Evolutionary conservation across 2,888 invertebrate genomes (phyloP).

Genomic region (Drosophila hamatofila): DNA sequence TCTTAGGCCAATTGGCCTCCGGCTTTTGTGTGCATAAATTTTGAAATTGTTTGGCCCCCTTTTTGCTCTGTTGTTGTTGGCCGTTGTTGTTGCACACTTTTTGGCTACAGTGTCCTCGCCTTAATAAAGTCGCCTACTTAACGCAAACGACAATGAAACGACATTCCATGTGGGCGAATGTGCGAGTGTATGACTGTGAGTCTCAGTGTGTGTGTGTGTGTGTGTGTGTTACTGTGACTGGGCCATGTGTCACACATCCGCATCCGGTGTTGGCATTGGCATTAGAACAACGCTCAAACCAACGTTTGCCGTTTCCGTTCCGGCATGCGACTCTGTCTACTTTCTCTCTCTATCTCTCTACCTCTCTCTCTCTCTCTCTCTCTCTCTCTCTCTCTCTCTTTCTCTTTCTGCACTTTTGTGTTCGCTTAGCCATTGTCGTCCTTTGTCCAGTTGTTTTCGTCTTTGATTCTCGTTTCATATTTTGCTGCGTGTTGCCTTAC

Average conservation of each 20-base stretch:
- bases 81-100: constrained; percentile 58
- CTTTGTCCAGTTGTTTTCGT: constrained; percentile 12
- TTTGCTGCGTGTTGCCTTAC: constrained; percentile 25
- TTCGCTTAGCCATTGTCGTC: constrained; percentile 30
- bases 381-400: constrained; percentile 39
- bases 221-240: constrained; percentile 2
- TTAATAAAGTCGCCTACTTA: constrained; percentile 81
- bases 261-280: constrained; percentile 76
- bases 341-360: no score
- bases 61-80: neutral
- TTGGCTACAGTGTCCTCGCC: constrained; percentile 53
- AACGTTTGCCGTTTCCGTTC: constrained; percentile 67
- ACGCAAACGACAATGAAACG: constrained; percentile 67
- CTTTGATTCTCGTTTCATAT: constrained; percentile 22
- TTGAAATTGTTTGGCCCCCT: constrained; percentile 39
- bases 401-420: constrained; percentile 23
- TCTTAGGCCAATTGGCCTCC: constrained; percentile 26
- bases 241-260: constrained; percentile 70
- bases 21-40: constrained; percentile 60
- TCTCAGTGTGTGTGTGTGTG: constrained; percentile 2
- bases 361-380: constrained; percentile 40
- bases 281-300: constrained; percentile 53
- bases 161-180: constrained; percentile 22
- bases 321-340: constrained; percentile 61
- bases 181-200: constrained; percentile 1